These are phyloP conservation scores for Lithophane leautieri DNA, from an alignment of 2,888 invertebrate species.

Conservation along the genomic window DNA sequence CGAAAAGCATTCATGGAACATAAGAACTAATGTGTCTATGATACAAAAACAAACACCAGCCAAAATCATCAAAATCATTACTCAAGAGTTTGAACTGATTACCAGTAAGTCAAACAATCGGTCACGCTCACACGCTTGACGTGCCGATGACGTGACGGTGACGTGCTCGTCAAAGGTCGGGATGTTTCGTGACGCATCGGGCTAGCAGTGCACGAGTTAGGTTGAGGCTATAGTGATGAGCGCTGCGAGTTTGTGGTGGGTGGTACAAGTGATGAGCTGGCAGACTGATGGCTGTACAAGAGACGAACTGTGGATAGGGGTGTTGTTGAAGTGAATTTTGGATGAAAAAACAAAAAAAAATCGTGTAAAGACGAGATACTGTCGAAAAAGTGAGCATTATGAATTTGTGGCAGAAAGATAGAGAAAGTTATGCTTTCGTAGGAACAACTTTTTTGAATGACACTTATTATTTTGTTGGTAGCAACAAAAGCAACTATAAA, in stretches of 20 bases:
- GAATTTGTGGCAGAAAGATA: too few species aligned
- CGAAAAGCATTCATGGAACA: neutral
- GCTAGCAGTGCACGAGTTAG: constrained; percentile 50
- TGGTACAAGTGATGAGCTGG: neutral
- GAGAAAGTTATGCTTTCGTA: too few species aligned
- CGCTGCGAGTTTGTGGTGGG: neutral
- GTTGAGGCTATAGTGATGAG: neutral
- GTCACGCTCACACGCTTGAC: constrained; percentile 59
- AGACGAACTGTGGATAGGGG: too few species aligned
- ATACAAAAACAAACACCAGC: neutral
- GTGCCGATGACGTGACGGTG: constrained; percentile 47
- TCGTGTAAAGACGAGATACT: neutral
- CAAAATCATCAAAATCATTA: constrained; percentile 38
- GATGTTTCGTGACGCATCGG: constrained; percentile 62
- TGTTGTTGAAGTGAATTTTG: too few species aligned
- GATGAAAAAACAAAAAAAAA: neutral
- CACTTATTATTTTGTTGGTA: too few species aligned
- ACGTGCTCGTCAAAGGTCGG: constrained; percentile 52
- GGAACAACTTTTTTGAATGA: neutral
- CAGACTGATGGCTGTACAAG: neutral
- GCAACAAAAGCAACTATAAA: too few species aligned
- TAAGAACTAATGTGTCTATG: neutral
- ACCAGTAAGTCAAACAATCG: constrained; percentile 48
- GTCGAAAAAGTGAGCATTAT: too few species aligned
- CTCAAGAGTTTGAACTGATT: constrained; percentile 54